Percentiles rank a stretch among this genome's conserved stretches.
These are phyloP conservation scores for Amniataba percoides DNA, from an alignment of 2,797 vertebrate species.

Conservation along the genomic window DNA sequence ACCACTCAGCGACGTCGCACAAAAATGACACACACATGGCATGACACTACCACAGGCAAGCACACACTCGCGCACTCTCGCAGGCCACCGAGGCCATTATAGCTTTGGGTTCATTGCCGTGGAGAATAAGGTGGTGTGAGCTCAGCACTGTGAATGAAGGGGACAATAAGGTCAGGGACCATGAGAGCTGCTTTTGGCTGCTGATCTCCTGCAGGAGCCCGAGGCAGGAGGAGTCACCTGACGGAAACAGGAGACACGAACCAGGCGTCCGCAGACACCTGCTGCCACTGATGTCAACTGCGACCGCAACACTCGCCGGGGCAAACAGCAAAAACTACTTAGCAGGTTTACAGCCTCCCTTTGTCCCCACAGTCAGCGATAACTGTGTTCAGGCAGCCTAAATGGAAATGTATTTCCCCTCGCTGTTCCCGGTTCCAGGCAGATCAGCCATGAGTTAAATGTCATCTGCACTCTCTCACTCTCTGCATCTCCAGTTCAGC, in stretches of 20 bases:
- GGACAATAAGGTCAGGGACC: slow-evolving; percentile 71
- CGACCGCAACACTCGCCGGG: slow-evolving; percentile 46
- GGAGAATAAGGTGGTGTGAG: slow-evolving; percentile 44
- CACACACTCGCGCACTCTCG: slow-evolving; percentile 1
- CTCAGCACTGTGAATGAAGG: slow-evolving; percentile 54
- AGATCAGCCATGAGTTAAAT: slow-evolving; percentile 75
- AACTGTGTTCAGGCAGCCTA: slow-evolving; percentile 62
- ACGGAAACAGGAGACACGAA: slow-evolving; percentile 67
- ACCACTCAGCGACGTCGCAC: slow-evolving; percentile 51
- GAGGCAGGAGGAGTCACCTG: slow-evolving; percentile 64
- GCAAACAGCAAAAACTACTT: slow-evolving; percentile 77
- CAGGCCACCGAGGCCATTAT: slow-evolving; percentile 43
- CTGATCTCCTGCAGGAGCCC: slow-evolving; percentile 52
- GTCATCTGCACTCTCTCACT: slow-evolving; percentile 61
- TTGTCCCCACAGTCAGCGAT: slow-evolving; percentile 59
- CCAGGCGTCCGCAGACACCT: slow-evolving; percentile 73
- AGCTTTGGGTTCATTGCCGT: slow-evolving; percentile 43
- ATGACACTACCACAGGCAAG: slow-evolving; percentile 37
- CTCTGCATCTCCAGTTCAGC: slow-evolving; percentile 44
- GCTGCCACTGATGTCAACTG: slow-evolving; percentile 59
- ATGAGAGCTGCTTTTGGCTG: slow-evolving; percentile 60
- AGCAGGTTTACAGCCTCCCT: slow-evolving; percentile 60
- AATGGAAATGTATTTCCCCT: slow-evolving; percentile 60
- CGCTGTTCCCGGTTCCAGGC: slow-evolving; percentile 54
- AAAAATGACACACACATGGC: slow-evolving; percentile 58